phyloP scores from a whole-genome alignment of 2,888 invertebrate species.

The Caenorhabditis imperialis region DNA sequence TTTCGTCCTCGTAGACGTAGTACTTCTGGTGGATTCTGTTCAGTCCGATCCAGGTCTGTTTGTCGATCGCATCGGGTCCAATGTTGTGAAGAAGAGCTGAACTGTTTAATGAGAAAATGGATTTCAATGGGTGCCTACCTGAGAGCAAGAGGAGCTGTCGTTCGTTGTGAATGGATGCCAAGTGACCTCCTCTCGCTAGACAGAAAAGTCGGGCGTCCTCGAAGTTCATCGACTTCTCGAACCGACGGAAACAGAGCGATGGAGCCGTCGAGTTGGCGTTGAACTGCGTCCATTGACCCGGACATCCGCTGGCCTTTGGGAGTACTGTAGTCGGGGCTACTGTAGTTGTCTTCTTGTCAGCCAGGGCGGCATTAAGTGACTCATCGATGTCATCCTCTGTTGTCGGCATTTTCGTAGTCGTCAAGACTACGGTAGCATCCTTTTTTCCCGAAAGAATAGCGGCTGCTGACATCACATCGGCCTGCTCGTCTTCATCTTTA shows the following conservation, averaged over 20 bases:
- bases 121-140: constrained; percentile 8
- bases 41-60: constrained; percentile 52
- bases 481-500: constrained; percentile 8
- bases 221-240: constrained; percentile 48
- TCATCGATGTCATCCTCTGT: constrained; percentile 37
- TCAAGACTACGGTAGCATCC: constrained; percentile 1
- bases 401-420: background rate
- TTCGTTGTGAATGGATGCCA: constrained; percentile 62
- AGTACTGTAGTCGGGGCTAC: background rate
- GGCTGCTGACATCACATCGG: constrained; percentile 20
- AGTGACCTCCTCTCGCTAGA: constrained; percentile 58
- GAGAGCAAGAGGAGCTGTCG: constrained; percentile 39
- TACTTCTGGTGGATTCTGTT: constrained; percentile 53
- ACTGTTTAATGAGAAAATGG: no score
- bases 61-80: constrained; percentile 20
- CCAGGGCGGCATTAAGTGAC: constrained; percentile 25
- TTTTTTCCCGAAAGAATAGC: constrained; percentile 5
- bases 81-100: constrained; percentile 47
- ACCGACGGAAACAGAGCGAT: constrained; percentile 28
- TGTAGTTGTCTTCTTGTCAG: constrained; percentile 12
- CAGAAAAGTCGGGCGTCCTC: constrained; percentile 64
- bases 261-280: constrained; percentile 26
- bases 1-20: constrained; percentile 46
- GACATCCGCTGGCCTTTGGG: constrained; percentile 12
- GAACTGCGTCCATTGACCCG: constrained; percentile 40